Evolutionary conservation across 2,113 vertebrate species (phyloP).

Genomic region (Herpailurus yagouaroundi): DNA sequence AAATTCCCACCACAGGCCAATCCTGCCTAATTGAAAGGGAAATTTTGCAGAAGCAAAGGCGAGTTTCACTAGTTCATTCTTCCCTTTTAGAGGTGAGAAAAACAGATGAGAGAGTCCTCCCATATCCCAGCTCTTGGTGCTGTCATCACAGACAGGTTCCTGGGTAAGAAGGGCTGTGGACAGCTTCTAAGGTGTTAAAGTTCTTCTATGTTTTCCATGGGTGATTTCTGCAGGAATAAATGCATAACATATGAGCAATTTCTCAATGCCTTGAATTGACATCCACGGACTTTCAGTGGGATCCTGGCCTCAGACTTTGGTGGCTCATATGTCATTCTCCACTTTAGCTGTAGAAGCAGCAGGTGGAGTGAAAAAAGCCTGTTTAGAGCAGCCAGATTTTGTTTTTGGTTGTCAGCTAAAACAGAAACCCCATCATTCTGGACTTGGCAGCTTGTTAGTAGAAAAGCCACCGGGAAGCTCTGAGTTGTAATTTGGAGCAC

Average conservation of each 20-base stretch:
- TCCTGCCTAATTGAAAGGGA: background rate
- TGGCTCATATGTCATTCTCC: constrained; percentile 3
- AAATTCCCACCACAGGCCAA: background rate
- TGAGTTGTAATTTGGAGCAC: constrained; percentile 72
- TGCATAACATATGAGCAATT: background rate
- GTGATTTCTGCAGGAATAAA: background rate
- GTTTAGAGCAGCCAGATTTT: constrained; percentile 58
- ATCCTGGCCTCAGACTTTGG: background rate
- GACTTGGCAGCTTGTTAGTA: constrained; percentile 77
- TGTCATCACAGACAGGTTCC: background rate
- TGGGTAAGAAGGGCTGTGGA: background rate
- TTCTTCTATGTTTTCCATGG: background rate
- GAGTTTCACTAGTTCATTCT: background rate
- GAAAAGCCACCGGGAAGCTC: constrained; percentile 77
- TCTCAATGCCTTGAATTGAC: background rate
- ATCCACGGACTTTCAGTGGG: background rate
- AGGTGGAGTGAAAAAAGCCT: constrained; percentile 60
- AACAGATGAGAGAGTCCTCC: background rate
- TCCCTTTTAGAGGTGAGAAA: background rate
- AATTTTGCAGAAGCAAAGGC: background rate
- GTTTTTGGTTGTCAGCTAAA: constrained; percentile 72
- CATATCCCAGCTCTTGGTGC: background rate
- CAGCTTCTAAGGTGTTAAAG: background rate
- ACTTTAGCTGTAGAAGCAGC: constrained; percentile 44
- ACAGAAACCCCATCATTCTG: constrained; percentile 66